Evolutionary conservation across 1,140 invertebrate species (phyloP).

Genomic region (Hetaerina americana): DNA sequence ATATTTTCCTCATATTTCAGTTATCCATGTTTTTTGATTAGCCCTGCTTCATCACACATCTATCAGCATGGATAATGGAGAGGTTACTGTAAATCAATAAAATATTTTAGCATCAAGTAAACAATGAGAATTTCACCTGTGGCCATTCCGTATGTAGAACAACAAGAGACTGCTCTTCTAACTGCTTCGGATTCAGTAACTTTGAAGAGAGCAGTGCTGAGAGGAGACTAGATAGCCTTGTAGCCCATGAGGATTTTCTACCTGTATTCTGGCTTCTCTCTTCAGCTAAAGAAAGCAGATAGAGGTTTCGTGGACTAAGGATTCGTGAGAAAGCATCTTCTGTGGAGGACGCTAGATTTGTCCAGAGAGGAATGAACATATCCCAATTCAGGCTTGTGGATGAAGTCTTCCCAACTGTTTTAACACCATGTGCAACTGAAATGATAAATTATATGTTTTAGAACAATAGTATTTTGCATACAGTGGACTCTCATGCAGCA

Average conservation of each 20-base stretch:
- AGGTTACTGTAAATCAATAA: too few relatives aligned
- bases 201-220: neutral
- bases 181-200: neutral
- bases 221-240: neutral
- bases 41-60: too few relatives aligned
- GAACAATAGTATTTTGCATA: too few relatives aligned
- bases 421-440: too few relatives aligned
- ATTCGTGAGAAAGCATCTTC: neutral
- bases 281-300: neutral
- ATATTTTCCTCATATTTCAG: too few relatives aligned
- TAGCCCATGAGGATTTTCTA: neutral
- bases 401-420: too few relatives aligned
- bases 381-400: too few relatives aligned
- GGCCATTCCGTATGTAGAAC: neutral
- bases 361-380: neutral
- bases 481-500: too few relatives aligned
- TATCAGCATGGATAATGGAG: too few relatives aligned
- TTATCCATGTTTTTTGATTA: too few relatives aligned
- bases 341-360: neutral
- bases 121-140: neutral
- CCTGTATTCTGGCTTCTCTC: neutral
- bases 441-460: too few relatives aligned
- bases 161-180: neutral
- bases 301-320: neutral
- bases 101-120: too few relatives aligned